Evolutionary conservation across 2,113 vertebrate species (phyloP), one percentile per base, ranked within the genome.

Genomic region (Aleadryas rufinucha): DNA sequence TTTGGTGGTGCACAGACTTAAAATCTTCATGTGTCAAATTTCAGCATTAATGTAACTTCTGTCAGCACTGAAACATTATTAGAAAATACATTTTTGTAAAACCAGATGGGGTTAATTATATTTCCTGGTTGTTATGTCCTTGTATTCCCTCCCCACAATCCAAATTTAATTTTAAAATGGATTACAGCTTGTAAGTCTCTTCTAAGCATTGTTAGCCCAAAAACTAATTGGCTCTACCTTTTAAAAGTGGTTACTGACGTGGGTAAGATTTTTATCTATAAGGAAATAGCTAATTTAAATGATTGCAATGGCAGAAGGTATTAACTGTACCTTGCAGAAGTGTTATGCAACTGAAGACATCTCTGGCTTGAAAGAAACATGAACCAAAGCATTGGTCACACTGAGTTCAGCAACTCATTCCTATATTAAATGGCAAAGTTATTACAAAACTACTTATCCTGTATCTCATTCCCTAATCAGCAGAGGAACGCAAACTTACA

Each of bases 311-410:
- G 77, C 64, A 47, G 77, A 61, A 83, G 89, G 70, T 65, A 84
- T 95, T 91, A 96, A 89, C 76, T 88, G 80, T 97, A 94, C 91
- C 79, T 95, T 72, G 30, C 77, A 94, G 95, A 86, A 95, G 89
- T 72, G 78, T 89, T 92, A 61, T 16, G 65, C 77, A 94, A 77
- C 47, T 50, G 77, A 57, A 94, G 84, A 87, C 41, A 37, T 66
- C 20, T 5, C 65, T 44, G 60, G 5, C 49, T 79, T 44, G 61
- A 45, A 74, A 80, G 82, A 65, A 72, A 54, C 63, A 35, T 39
- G 79, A 95, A 77, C 71, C 52, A 50, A 79, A 93, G 56, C 71
- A 37, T 64, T 2, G 2, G 13, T 45, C 4, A 0, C 45, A 2
- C 27, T 75, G 83, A 65, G 26, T 69, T 89, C 74, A 85, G 56